These are phyloP conservation scores for Cirrhinus mrigala DNA, from an alignment of 2,797 vertebrate species.

Conservation along the genomic window DNA sequence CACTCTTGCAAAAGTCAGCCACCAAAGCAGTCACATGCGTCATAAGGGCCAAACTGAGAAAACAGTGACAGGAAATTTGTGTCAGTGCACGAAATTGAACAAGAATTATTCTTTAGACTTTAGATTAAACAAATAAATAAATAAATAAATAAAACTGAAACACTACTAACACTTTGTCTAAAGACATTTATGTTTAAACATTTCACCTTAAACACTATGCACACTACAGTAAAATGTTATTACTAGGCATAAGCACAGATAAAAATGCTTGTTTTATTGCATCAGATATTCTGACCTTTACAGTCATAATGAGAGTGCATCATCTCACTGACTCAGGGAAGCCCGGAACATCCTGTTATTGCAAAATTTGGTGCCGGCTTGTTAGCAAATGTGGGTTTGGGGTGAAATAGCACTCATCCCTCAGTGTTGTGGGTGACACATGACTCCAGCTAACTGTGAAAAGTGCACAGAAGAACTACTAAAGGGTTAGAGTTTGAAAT, in stretches of 20 bases:
- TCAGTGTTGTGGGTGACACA: conserved; percentile 43
- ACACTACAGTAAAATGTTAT: neutral
- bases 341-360: conserved; percentile 41
- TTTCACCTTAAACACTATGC: neutral
- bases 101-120: too few species aligned
- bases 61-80: neutral
- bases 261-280: neutral
- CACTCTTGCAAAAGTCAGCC: neutral
- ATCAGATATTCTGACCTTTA: conserved; percentile 31
- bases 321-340: conserved; percentile 35
- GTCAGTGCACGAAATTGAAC: neutral
- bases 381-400: conserved; percentile 40
- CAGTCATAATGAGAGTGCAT: conserved; percentile 26
- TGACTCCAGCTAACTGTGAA: conserved; percentile 35
- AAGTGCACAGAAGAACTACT: conserved; percentile 16
- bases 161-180: too few species aligned
- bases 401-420: conserved; percentile 33
- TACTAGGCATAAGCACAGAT: neutral
- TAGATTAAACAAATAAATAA: too few species aligned
- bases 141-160: too few species aligned
- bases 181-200: neutral
- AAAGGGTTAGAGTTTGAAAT: conserved; percentile 8
- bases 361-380: conserved; percentile 36
- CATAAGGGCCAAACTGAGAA: neutral
- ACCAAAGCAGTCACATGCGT: neutral